These are phyloP conservation scores for Ennomos erosarius DNA, from an alignment of 2,888 invertebrate genomes.

Conservation along the genomic window DNA sequence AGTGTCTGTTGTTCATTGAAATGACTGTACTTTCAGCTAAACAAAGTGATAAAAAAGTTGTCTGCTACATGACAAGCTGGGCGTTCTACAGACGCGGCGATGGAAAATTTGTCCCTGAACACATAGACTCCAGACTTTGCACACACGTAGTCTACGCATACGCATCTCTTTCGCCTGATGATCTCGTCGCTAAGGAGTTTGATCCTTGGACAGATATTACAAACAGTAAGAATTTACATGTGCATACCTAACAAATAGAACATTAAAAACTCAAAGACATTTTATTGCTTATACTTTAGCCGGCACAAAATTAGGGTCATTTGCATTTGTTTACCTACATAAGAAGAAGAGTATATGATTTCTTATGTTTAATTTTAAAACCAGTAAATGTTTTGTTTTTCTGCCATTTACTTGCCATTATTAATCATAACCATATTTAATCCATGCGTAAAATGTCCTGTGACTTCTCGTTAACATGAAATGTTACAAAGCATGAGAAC, in stretches of 20 bases:
- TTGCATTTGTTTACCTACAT: too few species aligned
- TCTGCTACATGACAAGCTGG: constrained; percentile 96
- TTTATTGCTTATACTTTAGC: background rate
- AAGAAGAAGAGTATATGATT: too few species aligned
- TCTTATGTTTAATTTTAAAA: too few species aligned
- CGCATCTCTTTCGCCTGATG: constrained; percentile 93
- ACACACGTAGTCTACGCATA: constrained; percentile 96
- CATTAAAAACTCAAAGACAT: background rate
- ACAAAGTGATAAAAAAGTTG: constrained; percentile 83
- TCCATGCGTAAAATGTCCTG: too few species aligned
- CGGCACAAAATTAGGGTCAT: background rate
- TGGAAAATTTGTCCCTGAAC: constrained; percentile 94
- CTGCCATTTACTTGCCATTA: too few species aligned
- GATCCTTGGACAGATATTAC: constrained; percentile 96
- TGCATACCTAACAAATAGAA: background rate
- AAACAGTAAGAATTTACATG: constrained; percentile 86
- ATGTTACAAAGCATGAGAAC: too few species aligned
- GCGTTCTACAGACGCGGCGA: constrained; percentile 93
- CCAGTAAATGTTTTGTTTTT: too few species aligned
- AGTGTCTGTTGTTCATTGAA: background rate
- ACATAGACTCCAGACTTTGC: constrained; percentile 92
- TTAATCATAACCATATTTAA: too few species aligned
- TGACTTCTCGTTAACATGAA: too few species aligned
- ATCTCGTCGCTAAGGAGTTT: constrained; percentile 90
- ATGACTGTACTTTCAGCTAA: constrained; percentile 52